phyloP scores from a whole-genome alignment of 2,113 vertebrate species.

The Xenopus borealis region DNA sequence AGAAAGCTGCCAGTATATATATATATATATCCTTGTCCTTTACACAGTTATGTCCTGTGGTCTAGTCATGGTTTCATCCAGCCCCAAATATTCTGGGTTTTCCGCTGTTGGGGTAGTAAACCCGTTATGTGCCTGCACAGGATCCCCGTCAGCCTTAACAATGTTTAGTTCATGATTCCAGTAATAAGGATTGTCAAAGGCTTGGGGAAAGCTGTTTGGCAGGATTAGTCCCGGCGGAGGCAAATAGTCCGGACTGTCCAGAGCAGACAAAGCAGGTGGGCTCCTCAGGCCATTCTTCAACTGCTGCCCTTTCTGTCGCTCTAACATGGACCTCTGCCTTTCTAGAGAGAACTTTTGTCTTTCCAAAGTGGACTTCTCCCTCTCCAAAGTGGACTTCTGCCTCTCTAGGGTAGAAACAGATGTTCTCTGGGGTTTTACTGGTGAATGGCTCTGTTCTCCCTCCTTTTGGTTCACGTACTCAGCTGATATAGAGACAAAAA shows the following conservation, averaged over 20 bases:
- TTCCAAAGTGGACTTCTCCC: no score
- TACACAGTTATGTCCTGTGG: conserved; percentile 41
- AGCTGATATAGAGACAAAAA: conserved; percentile 45
- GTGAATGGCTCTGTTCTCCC: conserved; percentile 32
- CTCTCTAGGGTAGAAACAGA: conserved; percentile 59
- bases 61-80: conserved; percentile 73
- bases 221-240: conserved; percentile 56
- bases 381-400: no score
- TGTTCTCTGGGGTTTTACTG: conserved; percentile 10
- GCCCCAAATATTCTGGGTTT: conserved; percentile 90
- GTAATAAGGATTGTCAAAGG: conserved; percentile 92
- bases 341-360: conserved; percentile 44
- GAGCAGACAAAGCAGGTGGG: conserved; percentile 63
- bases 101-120: conserved; percentile 81
- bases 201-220: conserved; percentile 63
- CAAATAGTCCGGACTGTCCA: conserved; percentile 90
- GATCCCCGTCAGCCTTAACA: conserved; percentile 25
- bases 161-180: conserved; percentile 74
- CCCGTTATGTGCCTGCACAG: conserved; percentile 57
- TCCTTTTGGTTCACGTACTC: conserved; percentile 89
- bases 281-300: conserved; percentile 64
- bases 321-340: background rate
- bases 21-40: no score
- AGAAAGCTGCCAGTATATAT: conserved; percentile 24
- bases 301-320: conserved; percentile 54